Conservation (phyloP, 2,888 invertebrate genomes). For the Selenia dentaria region DNA sequence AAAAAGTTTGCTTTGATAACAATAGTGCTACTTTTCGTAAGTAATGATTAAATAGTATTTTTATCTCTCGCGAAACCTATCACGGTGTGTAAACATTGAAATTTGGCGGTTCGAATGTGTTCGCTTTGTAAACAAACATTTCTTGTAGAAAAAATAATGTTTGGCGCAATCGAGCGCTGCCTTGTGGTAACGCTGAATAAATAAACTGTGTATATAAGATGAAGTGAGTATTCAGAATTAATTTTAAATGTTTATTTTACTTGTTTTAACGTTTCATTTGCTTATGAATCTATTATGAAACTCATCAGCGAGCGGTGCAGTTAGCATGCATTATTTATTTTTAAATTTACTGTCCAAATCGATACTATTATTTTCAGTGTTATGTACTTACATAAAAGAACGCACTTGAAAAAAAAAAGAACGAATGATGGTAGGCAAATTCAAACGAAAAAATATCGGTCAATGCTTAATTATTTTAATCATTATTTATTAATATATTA, state of each 20-base stretch:
- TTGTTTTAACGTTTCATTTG: too few relatives aligned
- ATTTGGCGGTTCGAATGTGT: conserved; percentile 48
- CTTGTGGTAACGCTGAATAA: conserved; percentile 25
- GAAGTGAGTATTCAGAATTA: conserved; percentile 11
- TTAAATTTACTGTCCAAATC: too few relatives aligned
- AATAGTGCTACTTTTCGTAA: conserved; percentile 46
- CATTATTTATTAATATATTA: too few relatives aligned
- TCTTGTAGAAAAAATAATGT: conserved; percentile 28
- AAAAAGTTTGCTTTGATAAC: conserved; percentile 43
- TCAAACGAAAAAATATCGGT: too few relatives aligned
- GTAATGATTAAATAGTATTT: conserved; percentile 42
- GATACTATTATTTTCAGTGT: too few relatives aligned
- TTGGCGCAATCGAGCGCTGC: conserved; percentile 25
- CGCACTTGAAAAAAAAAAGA: too few relatives aligned
- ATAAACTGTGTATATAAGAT: conserved; percentile 17
- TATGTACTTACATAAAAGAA: too few relatives aligned
- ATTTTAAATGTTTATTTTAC: neutral
- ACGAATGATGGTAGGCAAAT: too few relatives aligned
- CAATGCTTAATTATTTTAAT: too few relatives aligned
- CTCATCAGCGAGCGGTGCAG: too few relatives aligned
- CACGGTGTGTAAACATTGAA: conserved; percentile 51
- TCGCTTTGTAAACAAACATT: conserved; percentile 45
- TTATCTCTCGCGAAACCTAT: conserved; percentile 51
- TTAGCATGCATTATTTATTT: too few relatives aligned
- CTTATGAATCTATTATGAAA: too few relatives aligned